Conservation (phyloP, 2,888 invertebrate genomes). For the Drosophila kambysellisi region DNA sequence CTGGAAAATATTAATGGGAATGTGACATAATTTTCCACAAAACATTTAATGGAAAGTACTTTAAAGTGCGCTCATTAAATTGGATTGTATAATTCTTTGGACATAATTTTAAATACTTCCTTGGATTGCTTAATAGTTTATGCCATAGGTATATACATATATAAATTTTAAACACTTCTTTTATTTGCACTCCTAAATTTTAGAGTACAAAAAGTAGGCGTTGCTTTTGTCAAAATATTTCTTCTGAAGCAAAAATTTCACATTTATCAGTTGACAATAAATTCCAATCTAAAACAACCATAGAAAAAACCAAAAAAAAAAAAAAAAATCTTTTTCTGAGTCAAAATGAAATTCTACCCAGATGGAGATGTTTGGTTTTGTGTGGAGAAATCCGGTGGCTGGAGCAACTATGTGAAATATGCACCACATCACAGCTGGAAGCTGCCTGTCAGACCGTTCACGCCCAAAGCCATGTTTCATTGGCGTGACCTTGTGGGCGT, state of each 20-base stretch:
- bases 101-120: background rate
- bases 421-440: constrained; percentile 68
- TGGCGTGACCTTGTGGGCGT: constrained; percentile 74
- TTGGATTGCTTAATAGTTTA: background rate
- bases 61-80: background rate
- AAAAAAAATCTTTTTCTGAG: background rate
- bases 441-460: constrained; percentile 28
- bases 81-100: background rate
- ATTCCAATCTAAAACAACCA: constrained; percentile 1
- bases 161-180: background rate
- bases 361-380: constrained; percentile 59
- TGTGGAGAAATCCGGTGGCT: constrained; percentile 64
- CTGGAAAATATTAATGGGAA: background rate
- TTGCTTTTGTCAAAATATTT: constrained; percentile 5
- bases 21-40: background rate
- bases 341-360: constrained; percentile 70
- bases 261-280: background rate
- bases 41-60: background rate
- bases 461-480: constrained; percentile 57
- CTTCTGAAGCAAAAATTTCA: background rate
- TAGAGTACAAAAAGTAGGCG: background rate
- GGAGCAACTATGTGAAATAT: constrained; percentile 59
- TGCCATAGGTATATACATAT: background rate
- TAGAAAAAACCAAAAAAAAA: background rate
- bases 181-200: background rate